Percentiles rank a stretch among this genome's conserved stretches.
phyloP scores from a whole-genome alignment of 2,797 vertebrate species.

The Ptychadena robeensis region DNA sequence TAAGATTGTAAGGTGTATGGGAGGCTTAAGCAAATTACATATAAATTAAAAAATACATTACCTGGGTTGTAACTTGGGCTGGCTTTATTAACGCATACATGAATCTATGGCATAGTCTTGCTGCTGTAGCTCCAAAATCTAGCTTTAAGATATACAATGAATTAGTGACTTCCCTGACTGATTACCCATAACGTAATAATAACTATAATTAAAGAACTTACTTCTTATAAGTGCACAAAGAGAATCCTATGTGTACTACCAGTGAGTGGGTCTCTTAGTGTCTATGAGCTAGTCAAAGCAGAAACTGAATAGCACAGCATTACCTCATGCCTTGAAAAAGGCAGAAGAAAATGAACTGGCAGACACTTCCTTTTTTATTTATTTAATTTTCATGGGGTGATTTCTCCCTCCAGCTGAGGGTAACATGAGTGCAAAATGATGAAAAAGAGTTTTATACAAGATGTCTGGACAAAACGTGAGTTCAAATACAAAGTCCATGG shows the following conservation, averaged over 20 bases:
- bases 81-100: neutral
- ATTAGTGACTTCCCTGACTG: neutral
- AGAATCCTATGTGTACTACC: conserved; percentile 59
- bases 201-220: conserved; percentile 54
- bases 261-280: conserved; percentile 67
- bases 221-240: conserved; percentile 64
- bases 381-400: conserved; percentile 71
- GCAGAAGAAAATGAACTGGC: conserved; percentile 68
- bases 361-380: conserved; percentile 71
- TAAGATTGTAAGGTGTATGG: too few species aligned
- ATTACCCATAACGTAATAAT: neutral
- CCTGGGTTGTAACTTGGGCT: neutral
- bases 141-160: neutral
- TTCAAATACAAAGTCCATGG: conserved; percentile 72
- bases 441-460: conserved; percentile 64
- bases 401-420: conserved; percentile 66
- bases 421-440: conserved; percentile 70
- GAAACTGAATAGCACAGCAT: conserved; percentile 71
- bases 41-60: too few species aligned
- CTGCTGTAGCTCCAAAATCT: neutral
- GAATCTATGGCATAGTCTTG: neutral
- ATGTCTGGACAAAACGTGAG: conserved; percentile 67
- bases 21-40: too few species aligned
- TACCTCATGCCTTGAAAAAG: conserved; percentile 72
- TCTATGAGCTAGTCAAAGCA: conserved; percentile 67